Evolutionary conservation across 64 coral and sea anemone species (phyloP).

Genomic region (Montipora capricornis): DNA sequence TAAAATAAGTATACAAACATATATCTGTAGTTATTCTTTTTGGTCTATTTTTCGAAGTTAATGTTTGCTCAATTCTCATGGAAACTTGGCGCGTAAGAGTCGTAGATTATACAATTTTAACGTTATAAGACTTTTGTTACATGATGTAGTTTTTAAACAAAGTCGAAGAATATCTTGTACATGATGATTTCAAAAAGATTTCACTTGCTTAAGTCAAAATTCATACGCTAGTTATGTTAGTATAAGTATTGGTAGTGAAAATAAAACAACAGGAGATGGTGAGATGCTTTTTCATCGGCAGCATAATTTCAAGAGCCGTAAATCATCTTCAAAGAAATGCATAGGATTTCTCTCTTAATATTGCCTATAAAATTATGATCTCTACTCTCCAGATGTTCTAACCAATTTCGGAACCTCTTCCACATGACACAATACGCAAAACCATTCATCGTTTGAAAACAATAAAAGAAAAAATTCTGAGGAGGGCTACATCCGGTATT

Average conservation of each 20-base stretch:
- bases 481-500: not conserved
- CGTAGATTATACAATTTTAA: no score
- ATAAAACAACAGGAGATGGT: no score
- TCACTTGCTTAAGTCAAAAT: no score
- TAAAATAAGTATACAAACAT: not conserved
- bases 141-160: no score
- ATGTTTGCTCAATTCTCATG: not conserved
- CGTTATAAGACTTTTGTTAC: no score
- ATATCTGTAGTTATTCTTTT: slow-evolving; percentile 19
- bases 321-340: no score
- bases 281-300: no score
- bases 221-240: no score
- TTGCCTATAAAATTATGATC: slow-evolving; percentile 19
- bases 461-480: slow-evolving; percentile 20
- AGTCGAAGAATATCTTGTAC: no score
- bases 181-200: no score
- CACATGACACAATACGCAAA: slow-evolving; percentile 21
- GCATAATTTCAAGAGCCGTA: no score
- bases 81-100: slow-evolving; percentile 2
- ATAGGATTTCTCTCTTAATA: slow-evolving; percentile 13
- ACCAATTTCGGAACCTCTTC: slow-evolving; percentile 24
- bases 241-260: no score
- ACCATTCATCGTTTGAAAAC: slow-evolving; percentile 20
- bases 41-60: not conserved
- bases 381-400: slow-evolving; percentile 25